A percentile compares a stretch with the other conserved stretches of the same genome.
These are phyloP conservation scores for Nineta flava DNA, from an alignment of 2,888 invertebrate genomes.

Conservation along the genomic window DNA sequence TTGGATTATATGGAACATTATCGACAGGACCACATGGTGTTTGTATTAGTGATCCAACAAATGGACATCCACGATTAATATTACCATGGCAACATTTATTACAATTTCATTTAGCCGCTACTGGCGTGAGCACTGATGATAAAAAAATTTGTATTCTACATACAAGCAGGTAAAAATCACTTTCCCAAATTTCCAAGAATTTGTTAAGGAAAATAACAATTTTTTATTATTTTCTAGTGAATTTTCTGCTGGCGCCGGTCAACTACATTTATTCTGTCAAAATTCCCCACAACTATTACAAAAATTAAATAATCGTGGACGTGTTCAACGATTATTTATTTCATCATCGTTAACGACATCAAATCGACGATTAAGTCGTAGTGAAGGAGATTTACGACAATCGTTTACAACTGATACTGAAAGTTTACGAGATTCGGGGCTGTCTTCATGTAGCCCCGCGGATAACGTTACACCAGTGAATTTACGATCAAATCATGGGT, in stretches of 20 bases:
- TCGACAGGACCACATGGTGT: constrained; percentile 37
- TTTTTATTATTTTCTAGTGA: constrained; percentile 23
- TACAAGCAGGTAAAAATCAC: constrained; percentile 35
- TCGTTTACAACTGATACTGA: background rate
- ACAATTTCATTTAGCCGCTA: constrained; percentile 35
- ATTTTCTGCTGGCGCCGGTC: constrained; percentile 34
- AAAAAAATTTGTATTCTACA: constrained; percentile 42
- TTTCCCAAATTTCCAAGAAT: background rate
- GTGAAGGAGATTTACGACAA: constrained; percentile 30
- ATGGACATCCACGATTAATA: constrained; percentile 30
- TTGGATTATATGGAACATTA: constrained; percentile 39
- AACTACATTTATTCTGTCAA: constrained; percentile 32
- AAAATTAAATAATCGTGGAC: constrained; percentile 29
- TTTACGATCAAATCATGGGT: constrained; percentile 20
- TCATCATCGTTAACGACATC: constrained; percentile 7
- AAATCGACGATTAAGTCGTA: constrained; percentile 29
- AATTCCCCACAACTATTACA: constrained; percentile 29
- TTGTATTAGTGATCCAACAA: constrained; percentile 34
- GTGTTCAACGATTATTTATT: constrained; percentile 20
- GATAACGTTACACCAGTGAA: constrained; percentile 19
- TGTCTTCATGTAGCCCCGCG: constrained; percentile 3
- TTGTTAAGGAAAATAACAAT: background rate
- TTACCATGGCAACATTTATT: constrained; percentile 44
- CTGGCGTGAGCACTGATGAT: constrained; percentile 33
- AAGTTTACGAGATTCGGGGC: constrained; percentile 14